Evolutionary conservation across 2,888 invertebrate genomes (phyloP), one percentile per base, ranked within the genome.

Genomic region (Hypomecis atomaria): DNA sequence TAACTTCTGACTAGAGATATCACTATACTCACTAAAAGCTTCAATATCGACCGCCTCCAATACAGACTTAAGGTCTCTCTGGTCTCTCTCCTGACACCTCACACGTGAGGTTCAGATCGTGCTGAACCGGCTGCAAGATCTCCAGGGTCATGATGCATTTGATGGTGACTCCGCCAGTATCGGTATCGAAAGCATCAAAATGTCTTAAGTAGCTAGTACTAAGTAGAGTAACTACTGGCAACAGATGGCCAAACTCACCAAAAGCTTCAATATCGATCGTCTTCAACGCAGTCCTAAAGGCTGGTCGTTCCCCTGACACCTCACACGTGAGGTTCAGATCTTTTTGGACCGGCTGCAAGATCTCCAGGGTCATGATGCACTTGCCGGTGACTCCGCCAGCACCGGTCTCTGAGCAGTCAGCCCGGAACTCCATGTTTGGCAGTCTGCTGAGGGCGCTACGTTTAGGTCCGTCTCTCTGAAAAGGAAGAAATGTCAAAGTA

Each of bases 61-160:
- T 1, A 75, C 78, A 5, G 84, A 80, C 75, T 73, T 49, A 92
- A 92, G 65, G 63, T n/a, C n/a, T n/a, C n/a, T n/a, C 75, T 0
- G 92, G 92, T 43, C 88, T 66, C 54, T 92, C 92, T 0, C 91
- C 92, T 0, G 91, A 90, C 1, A 88, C 88, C 50, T 90, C 90
- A 54, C 92, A 92, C 0, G 78, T 71, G 65, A 80, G 83, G 0
- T 63, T 75, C 23, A 83, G 73, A 57, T 83, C 80, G 0, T 69
- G 70, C 0, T 52, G 69, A 1, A 80, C 81, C 0, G 88, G 81
- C 34, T 79, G 78, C 33, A 71, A 72, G 0, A 86, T 81, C 42
- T 85, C 84, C 23, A 87, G 36, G 0, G 74, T 72, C 6, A 88
- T 65, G 0, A 77, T 52, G 37, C 92, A 92, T 0, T 68, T 62